Evolutionary conservation across 2,888 invertebrate species (phyloP).

Genomic region (Scelioninae gen. 1): DNA sequence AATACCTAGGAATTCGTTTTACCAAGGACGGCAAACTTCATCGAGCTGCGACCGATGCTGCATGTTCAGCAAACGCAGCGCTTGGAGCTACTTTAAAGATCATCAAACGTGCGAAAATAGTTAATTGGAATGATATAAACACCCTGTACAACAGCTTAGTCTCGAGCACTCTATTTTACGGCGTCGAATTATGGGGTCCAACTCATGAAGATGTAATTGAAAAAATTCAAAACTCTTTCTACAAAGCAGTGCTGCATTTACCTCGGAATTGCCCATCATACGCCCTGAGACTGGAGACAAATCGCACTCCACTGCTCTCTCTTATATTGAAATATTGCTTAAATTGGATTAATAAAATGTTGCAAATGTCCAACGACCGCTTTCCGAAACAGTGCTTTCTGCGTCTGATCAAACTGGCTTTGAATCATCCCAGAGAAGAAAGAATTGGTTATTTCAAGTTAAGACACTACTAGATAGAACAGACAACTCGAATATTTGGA

Average conservation of each 20-base stretch:
- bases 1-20: neutral
- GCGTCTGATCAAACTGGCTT: neutral
- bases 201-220: neutral
- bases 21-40: neutral
- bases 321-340: neutral
- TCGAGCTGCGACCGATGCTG: neutral
- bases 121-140: neutral
- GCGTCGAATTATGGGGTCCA: neutral
- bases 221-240: neutral
- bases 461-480: too few relatives aligned
- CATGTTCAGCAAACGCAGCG: neutral
- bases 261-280: neutral
- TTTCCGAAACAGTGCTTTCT: neutral
- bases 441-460: too few relatives aligned
- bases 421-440: neutral
- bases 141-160: neutral
- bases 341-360: neutral
- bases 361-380: neutral
- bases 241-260: neutral
- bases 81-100: neutral
- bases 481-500: too few relatives aligned
- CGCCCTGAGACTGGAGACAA: neutral
- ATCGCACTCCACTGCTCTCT: neutral
- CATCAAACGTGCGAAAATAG: neutral
- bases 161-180: neutral